Evolutionary conservation across 2,113 vertebrate genomes (phyloP), one percentile per base, ranked within the genome.

Genomic region (Pampusana beccarii): DNA sequence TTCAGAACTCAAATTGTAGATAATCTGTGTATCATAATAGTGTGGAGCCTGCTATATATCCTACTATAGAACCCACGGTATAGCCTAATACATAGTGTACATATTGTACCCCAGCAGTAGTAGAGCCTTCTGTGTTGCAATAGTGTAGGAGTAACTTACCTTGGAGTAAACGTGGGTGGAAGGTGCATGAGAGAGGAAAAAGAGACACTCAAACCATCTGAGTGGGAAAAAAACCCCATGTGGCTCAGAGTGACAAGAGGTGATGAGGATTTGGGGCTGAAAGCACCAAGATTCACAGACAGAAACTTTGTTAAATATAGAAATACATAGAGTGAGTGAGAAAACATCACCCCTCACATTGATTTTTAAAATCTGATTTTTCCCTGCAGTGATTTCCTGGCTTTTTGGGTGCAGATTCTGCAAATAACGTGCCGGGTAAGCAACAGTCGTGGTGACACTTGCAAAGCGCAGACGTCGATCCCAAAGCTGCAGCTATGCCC

Each of bases 311-410:
- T 23, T 61, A 69, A 44, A 36, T 6, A 25, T 10, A 7, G 5
- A 31, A 51, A 42, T 7, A 13, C 1, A 25, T 23, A 26, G 36
- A 60, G 11, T 2, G 2, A 33, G 16, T 7, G 17, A 34, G 9
- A 21, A 33, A 60, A 16, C 36, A 21, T 7, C 56, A 33, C 33
- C 21, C 21, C 21, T 7, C 2, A 0, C 0, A 1, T 2, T 14
- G 17, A 17, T 42, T 80, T 44, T 29, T 25, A 34, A 80, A 38
- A 34, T 19, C 65, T 2, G 3, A 1, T 40, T 48, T 14, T 51
- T 24, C 50, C n/a, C 19, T 8, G 28, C 29, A 71, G 58, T 13
- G 1, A 14, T 10, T 33, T 7, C 19, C 42, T 16, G 23, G 42
- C 33, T 80, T 36, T 70, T 34, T 5, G 65, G 44, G 42, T 11